phyloP scores from a whole-genome alignment of 2,797 vertebrate genomes.

The Lacerta bilineata region DNA sequence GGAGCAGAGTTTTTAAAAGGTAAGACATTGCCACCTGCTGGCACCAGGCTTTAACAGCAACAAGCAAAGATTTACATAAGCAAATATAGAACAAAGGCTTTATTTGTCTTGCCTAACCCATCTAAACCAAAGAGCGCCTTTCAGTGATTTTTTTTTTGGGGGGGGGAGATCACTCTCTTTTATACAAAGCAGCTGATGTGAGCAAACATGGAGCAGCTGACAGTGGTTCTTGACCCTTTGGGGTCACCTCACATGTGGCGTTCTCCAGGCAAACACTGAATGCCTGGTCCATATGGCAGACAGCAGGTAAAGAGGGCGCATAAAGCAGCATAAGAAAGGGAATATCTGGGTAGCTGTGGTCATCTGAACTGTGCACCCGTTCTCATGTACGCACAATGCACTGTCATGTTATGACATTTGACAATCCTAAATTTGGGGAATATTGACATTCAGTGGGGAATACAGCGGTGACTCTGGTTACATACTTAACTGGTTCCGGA shows the following conservation, averaged over 20 bases:
- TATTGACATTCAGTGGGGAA: neutral
- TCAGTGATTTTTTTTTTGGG: neutral
- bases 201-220: neutral
- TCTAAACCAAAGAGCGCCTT: neutral
- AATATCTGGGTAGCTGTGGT: neutral
- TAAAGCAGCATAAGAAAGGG: neutral
- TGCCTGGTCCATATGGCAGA: neutral
- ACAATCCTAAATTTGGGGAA: neutral
- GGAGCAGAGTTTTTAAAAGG: conserved; percentile 60
- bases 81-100: conserved; percentile 13
- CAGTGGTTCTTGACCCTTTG: neutral
- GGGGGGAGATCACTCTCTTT: neutral
- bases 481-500: too few relatives aligned
- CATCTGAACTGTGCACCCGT: neutral
- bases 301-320: neutral
- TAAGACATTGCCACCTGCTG: conserved; percentile 79
- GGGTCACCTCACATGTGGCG: neutral
- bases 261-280: neutral
- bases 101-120: neutral
- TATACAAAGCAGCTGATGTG: neutral
- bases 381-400: neutral
- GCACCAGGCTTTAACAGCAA: conserved; percentile 32
- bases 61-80: neutral
- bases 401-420: neutral
- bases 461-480: too few relatives aligned